Conservation (phyloP, 2,888 invertebrate genomes). For the Cerceris ruficornis region DNA sequence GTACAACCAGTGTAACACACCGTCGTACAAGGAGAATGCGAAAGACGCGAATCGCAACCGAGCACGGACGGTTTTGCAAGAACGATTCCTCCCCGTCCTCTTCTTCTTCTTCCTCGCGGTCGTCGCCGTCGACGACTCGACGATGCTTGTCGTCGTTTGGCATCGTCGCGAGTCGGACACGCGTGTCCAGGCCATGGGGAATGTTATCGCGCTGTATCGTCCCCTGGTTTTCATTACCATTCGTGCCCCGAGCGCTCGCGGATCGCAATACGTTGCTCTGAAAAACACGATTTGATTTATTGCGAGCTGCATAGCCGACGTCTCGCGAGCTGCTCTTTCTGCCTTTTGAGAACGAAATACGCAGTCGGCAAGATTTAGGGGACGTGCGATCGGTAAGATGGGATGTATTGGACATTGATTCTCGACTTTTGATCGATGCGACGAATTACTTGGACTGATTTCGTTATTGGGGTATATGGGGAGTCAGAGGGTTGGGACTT, state of each 20-base stretch:
- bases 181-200: slow-evolving; percentile 76
- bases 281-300: slow-evolving; percentile 80
- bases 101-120: background rate
- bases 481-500: no score
- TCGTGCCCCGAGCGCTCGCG: slow-evolving; percentile 65
- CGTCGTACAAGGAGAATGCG: slow-evolving; percentile 63
- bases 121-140: slow-evolving; percentile 54
- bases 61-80: slow-evolving; percentile 58
- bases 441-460: background rate
- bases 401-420: background rate
- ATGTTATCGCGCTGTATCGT: slow-evolving; percentile 80
- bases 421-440: slow-evolving; percentile 9
- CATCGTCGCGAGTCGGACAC: slow-evolving; percentile 66
- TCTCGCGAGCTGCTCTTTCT: slow-evolving; percentile 48
- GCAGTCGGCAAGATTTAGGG: slow-evolving; percentile 30
- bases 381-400: background rate
- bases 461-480: background rate
- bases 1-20: slow-evolving; percentile 41
- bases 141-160: slow-evolving; percentile 57
- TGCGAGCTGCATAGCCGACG: slow-evolving; percentile 50
- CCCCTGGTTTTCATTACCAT: slow-evolving; percentile 79
- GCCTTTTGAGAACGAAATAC: slow-evolving; percentile 54
- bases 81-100: slow-evolving; percentile 43
- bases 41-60: slow-evolving; percentile 54
- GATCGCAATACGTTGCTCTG: slow-evolving; percentile 55